Conservation (phyloP, 1,140 invertebrate genomes). For the Macrocentrus cingulum region DNA sequence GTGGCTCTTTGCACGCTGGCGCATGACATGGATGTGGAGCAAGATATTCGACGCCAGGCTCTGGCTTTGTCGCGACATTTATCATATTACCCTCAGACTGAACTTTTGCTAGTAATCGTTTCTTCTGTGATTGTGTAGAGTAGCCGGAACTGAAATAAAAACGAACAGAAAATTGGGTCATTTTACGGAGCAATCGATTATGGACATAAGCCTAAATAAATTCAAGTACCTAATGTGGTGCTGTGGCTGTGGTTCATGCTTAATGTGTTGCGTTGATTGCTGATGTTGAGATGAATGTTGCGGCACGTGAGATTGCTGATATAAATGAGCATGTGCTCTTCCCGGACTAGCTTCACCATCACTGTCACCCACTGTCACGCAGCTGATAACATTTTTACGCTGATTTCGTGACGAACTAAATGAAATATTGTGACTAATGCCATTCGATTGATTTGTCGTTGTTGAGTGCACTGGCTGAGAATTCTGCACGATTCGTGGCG, state of each 20-base stretch:
- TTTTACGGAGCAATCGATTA: too few relatives aligned
- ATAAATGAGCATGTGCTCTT: slow-evolving; percentile 48
- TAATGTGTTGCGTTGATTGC: slow-evolving; percentile 58
- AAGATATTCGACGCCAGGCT: slow-evolving; percentile 56
- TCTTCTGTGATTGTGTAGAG: slow-evolving; percentile 79
- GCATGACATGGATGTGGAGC: slow-evolving; percentile 57
- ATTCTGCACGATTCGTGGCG: slow-evolving; percentile 48
- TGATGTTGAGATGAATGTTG: slow-evolving; percentile 49
- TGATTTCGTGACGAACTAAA: slow-evolving; percentile 44
- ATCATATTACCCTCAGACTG: slow-evolving; percentile 76
- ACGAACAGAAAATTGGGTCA: slow-evolving; percentile 7
- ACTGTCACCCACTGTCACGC: slow-evolving; percentile 79
- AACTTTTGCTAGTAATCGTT: slow-evolving; percentile 81
- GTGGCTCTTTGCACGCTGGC: slow-evolving; percentile 59
- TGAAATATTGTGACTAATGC: slow-evolving; percentile 36
- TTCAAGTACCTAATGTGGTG: slow-evolving; percentile 58
- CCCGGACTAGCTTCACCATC: slow-evolving; percentile 71
- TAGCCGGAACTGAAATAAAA: slow-evolving; percentile 53
- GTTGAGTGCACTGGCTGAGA: slow-evolving; percentile 40
- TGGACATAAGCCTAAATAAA: too few relatives aligned
- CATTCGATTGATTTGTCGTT: slow-evolving; percentile 39
- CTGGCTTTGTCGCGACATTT: slow-evolving; percentile 57
- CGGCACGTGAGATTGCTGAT: slow-evolving; percentile 47
- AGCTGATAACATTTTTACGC: slow-evolving; percentile 76
- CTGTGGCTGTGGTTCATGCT: slow-evolving; percentile 62